Conservation (phyloP, 1,140 invertebrate genomes). For the Macrobrachium nipponense region DNA sequence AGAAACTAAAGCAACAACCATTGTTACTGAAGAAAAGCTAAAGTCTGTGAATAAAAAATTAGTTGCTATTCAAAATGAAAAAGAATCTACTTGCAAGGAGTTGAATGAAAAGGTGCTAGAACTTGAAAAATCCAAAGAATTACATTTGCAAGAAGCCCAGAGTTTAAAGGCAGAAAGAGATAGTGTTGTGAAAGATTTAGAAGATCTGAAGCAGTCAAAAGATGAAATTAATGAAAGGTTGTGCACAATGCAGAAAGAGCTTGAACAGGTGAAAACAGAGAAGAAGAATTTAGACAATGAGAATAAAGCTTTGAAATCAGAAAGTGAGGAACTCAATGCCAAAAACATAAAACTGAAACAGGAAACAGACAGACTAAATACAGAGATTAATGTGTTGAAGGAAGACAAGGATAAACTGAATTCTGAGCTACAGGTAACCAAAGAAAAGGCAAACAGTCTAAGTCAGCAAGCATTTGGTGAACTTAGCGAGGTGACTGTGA, state of each 20-base stretch:
- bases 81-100: not conserved
- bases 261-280: not conserved
- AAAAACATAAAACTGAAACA: constrained; percentile 25
- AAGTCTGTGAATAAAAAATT: constrained; percentile 15
- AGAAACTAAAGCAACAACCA: too few species aligned
- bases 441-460: not conserved
- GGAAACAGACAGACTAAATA: constrained; percentile 35
- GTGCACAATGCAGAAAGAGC: not conserved
- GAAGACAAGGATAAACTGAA: constrained; percentile 35
- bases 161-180: too few species aligned
- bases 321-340: constrained; percentile 26
- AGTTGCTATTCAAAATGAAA: not conserved
- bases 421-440: constrained; percentile 14
- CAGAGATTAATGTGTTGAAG: constrained; percentile 31
- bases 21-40: not conserved
- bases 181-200: too few species aligned
- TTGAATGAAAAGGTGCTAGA: constrained; percentile 27
- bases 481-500: constrained; percentile 21
- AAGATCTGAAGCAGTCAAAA: too few species aligned
- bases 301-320: constrained; percentile 16
- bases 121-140: not conserved
- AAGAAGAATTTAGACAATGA: constrained; percentile 17
- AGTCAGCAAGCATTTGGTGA: constrained; percentile 29
- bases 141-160: too few species aligned
- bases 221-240: too few species aligned